Evolutionary conservation across 2,888 invertebrate genomes (phyloP), one percentile per base, ranked within the genome.

Genomic region (Folsomia candida): DNA sequence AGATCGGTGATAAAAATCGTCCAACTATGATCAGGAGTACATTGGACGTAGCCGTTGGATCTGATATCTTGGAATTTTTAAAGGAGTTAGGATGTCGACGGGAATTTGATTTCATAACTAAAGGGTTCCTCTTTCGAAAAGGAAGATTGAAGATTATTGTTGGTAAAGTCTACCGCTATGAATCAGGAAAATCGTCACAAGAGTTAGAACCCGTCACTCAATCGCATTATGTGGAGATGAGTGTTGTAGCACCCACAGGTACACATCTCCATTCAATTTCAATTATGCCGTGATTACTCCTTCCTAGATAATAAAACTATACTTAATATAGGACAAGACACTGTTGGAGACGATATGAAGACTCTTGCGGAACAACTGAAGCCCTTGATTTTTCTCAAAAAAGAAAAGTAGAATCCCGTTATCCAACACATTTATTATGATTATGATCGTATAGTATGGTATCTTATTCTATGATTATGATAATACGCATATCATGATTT

Each of bases 101-200:
- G 74, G 97, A 97, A 82, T 96, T 94, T 86, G 97, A 97, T 84
- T 97, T 93, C 82, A 91, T 94, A 79, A 90, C 93, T 0, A 90
- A 94, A 84, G 97, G 92, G 83, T 95, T 92, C 81, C 93, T 97
- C 90, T 97, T 97, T 81, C 88, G 95, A 70, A 97, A 97, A 84
- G 97, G 97, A 0, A 87, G 96, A 72, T 95, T 97, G 94, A 97
- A 97, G 84, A 92, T 97, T 24, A 95, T 94, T 0, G 96, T 97
- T 0, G 93, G 95, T 0, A 97, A 97, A 84, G 91, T 97, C 70
- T 94, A 92, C 81, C 94, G 94, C 80, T 85, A 86, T 80, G 87
- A 87, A 57, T 90, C 90, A 68, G 89, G 89, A 51, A 90, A 90
- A 81, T 86, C 87, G 27, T 85, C 87, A 47, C 77, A 81, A 27